Base-by-base conservation (phyloP, 2,888 invertebrate genomes). In the Eilema sororculum region DNA sequence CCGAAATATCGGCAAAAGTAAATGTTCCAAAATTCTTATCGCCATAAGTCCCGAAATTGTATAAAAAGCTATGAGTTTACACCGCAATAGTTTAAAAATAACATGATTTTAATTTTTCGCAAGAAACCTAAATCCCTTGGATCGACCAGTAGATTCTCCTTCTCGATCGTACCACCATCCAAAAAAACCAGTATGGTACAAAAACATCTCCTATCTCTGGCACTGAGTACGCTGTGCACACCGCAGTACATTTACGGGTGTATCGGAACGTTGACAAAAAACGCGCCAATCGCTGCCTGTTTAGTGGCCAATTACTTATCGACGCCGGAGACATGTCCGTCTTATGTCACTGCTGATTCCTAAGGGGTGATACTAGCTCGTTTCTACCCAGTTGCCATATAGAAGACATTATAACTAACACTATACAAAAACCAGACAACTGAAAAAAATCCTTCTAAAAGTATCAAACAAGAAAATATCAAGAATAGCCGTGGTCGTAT, bases 271-370 rank as follows among this genome's bases (percentile, higher is more conserved):
- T 65, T 59, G 76, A 85, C 86, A 90, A 90, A 90, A 87, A 86
- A 8, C 77, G 69, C 76, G 74, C 70, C 74, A 75, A 74, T 68
- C 82, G 74, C 79, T 75, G 82, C 83, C 86, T 84, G 86, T 86
- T 89, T 88, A 85, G 84, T 81, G 87, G 82, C 87, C 91, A 91
- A 92, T 92, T 90, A 92, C 90, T 90, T 89, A 89, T 87, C 87
- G 86, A 87, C 88, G 87, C 87, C 85, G 83, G 82, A 68, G 83
- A 83, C 78, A 78, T 76, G 81, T 81, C 83, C 79, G 80, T 82
- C 78, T 78, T 73, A 68, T 72, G 67, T 37, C 33, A 62, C 46
- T 41, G 46, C 71, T 41, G 67, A 82, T 78, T 82, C 80, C 5
- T 57, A 52, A 2, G 20, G 9, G 24, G 72, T 24, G 57, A 46